These are phyloP conservation scores for Eulithis prunata DNA, from an alignment of 2,888 invertebrate species.

Conservation along the genomic window DNA sequence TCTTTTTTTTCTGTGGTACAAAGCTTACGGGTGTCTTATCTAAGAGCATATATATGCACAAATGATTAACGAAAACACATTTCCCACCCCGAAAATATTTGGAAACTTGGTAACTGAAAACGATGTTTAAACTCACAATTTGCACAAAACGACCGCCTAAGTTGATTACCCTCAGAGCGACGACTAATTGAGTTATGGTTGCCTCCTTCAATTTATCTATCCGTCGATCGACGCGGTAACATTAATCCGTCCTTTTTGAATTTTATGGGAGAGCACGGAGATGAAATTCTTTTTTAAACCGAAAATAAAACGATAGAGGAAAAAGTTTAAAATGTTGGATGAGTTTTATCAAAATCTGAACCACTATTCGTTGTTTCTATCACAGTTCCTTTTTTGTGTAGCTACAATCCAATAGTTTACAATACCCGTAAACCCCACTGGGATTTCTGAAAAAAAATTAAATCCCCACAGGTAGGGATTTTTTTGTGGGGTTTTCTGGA, in stretches of 20 bases:
- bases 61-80: background rate
- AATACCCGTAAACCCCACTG: too few species aligned
- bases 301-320: background rate
- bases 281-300: constrained; percentile 5
- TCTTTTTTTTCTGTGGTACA: too few species aligned
- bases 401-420: too few species aligned
- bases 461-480: too few species aligned
- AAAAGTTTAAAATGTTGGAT: background rate
- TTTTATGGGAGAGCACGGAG: constrained; percentile 25
- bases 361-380: too few species aligned
- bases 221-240: constrained; percentile 24
- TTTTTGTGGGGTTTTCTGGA: too few species aligned
- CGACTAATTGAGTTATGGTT: constrained; percentile 38
- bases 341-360: too few species aligned
- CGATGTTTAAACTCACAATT: constrained; percentile 37
- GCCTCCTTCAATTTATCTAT: constrained; percentile 25
- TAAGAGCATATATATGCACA: background rate
- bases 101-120: constrained; percentile 29
- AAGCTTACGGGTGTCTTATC: too few species aligned
- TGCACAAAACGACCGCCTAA: constrained; percentile 34
- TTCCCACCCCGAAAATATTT: constrained; percentile 1
- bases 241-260: constrained; percentile 18
- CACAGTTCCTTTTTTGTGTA: too few species aligned
- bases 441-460: too few species aligned
- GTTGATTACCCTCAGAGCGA: constrained; percentile 30